Evolutionary conservation across 2,797 vertebrate species (phyloP), one percentile per base, ranked within the genome.

Genomic region (Hydrolagus colliei): DNA sequence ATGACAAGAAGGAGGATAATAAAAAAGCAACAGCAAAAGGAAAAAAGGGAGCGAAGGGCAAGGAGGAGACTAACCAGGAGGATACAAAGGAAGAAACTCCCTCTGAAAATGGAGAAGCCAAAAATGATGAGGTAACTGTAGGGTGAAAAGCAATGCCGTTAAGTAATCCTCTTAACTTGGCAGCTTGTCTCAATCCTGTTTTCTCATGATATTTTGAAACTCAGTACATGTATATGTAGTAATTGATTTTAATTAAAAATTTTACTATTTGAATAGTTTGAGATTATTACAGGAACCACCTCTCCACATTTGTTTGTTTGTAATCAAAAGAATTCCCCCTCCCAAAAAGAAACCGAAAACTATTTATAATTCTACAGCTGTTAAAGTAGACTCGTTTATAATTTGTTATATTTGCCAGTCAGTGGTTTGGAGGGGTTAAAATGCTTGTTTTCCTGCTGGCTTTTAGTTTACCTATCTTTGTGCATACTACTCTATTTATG

Each of bases 91-190:
- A 97, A 92, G 96, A 97, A 91, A 95, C 94, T 94, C 96, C 96
- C 94, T 96, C 96, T 94, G 95, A 98, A 93, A 98, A 98, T 0
- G 96, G 96, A 93, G 96, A 97, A 88, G 93, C 94, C 92, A 97
- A 97, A 94, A 96, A 95, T 94, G 95, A 94, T 52, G 93, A 97
- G 96, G 96, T 97, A 92, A 84, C 18, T 61, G 52, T 75, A 13
- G 5, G 67, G 6, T 80, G 61, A 12, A 67, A 65, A 67, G 12
- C 61, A 63, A 14, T 8, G 32, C 13, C n/a, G 1, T 20, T 20
- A 20, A 52, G n/a, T 6, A 10, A 9, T 20, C 41, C 41, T 52
- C 41, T 52, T 52, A 52, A 52, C 41, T 52, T 52, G 41, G 41
- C 41, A 52, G 16, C 59, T 10, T 59, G 10, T 10, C 59, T 76